Evolutionary conservation across 2,113 vertebrate genomes (phyloP).

Genomic region (Cephalopterus ornatus): DNA sequence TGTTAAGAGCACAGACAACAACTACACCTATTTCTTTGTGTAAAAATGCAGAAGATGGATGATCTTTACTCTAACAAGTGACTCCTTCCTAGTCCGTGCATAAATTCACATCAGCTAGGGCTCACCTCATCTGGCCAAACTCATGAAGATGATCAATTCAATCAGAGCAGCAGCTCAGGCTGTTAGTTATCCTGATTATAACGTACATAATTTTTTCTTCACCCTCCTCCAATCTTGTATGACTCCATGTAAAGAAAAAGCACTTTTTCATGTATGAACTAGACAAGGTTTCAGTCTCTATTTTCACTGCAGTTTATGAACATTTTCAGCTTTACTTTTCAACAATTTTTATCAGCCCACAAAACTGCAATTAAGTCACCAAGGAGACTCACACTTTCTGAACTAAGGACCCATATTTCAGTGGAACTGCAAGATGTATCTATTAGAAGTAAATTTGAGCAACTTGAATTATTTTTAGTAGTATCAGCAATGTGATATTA

Average conservation of each 20-base stretch:
- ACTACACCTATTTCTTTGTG: not conserved
- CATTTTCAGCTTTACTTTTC: not conserved
- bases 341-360: not conserved
- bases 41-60: not conserved
- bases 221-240: not conserved
- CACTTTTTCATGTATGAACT: not conserved
- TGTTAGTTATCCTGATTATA: not conserved
- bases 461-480: not conserved
- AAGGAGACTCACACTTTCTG: not conserved
- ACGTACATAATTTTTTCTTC: not conserved
- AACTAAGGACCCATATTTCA: not conserved
- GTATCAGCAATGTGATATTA: not conserved
- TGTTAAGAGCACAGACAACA: not conserved
- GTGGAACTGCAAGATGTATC: not conserved
- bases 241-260: not conserved
- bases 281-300: not conserved
- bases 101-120: not conserved
- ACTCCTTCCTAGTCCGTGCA: not conserved
- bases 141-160: not conserved
- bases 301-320: not conserved
- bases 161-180: not conserved
- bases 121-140: not conserved
- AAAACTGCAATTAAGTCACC: not conserved
- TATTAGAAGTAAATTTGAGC: not conserved
- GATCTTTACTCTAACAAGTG: not conserved